Conservation (phyloP, 2,888 invertebrate genomes). For the Troides oblongomaculatus region DNA sequence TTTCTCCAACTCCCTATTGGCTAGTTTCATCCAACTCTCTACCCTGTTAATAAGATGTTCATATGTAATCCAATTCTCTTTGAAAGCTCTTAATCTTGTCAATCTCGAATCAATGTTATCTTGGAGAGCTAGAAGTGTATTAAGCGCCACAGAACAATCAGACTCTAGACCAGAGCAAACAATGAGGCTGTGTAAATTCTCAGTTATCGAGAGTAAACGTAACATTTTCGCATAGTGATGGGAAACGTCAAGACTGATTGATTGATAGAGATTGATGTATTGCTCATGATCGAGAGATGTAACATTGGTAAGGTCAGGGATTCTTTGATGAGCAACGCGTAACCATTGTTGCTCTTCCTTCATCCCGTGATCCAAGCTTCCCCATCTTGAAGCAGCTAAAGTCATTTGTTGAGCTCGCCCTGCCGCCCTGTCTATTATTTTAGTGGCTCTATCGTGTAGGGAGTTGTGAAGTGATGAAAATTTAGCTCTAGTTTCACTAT, state of each 20-base stretch:
- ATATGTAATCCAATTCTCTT: constrained; percentile 88
- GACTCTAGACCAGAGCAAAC: constrained; percentile 87
- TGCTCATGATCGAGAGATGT: constrained; percentile 92
- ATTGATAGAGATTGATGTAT: constrained; percentile 90
- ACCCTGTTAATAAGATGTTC: constrained; percentile 86
- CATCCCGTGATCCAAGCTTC: constrained; percentile 88
- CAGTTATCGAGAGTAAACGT: constrained; percentile 86
- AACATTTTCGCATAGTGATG: constrained; percentile 89
- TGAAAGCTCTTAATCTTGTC: constrained; percentile 85
- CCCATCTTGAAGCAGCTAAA: constrained; percentile 91
- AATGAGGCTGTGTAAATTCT: constrained; percentile 86
- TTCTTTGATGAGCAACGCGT: constrained; percentile 89
- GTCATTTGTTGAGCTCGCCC: constrained; percentile 91
- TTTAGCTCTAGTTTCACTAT: constrained; percentile 87
- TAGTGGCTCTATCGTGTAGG: constrained; percentile 87
- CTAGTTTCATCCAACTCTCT: constrained; percentile 87
- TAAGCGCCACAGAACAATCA: constrained; percentile 85
- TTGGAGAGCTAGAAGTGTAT: constrained; percentile 85
- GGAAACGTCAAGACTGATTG: constrained; percentile 87
- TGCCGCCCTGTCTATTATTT: constrained; percentile 89
- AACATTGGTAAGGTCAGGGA: constrained; percentile 89
- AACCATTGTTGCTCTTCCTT: constrained; percentile 91
- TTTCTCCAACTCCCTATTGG: constrained; percentile 84
- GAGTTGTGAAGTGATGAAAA: constrained; percentile 87
- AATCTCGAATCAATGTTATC: constrained; percentile 88